Conservation (phyloP, 2,113 vertebrate genomes). For the Pagrus major region DNA sequence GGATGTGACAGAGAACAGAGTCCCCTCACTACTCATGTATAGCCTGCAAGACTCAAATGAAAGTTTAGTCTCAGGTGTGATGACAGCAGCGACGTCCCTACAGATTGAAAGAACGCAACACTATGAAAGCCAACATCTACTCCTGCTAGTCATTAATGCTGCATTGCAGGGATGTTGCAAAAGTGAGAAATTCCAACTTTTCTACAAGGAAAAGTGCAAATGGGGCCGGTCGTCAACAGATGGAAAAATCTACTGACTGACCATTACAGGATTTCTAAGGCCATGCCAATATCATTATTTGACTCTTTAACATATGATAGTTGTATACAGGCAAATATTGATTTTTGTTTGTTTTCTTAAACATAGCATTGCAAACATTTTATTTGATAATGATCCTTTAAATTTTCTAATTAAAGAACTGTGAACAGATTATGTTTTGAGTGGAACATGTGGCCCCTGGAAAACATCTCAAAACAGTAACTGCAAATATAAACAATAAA, state of each 20-base stretch:
- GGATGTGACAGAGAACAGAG: neutral
- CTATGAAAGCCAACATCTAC: neutral
- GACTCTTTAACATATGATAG: neutral
- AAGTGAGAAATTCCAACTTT: neutral
- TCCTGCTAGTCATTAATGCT: slow-evolving; percentile 14
- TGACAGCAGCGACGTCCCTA: neutral
- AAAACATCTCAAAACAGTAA: neutral
- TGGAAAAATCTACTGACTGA: neutral
- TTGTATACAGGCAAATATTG: neutral
- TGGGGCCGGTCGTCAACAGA: neutral
- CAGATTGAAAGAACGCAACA: neutral
- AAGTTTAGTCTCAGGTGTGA: neutral
- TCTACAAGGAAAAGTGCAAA: neutral
- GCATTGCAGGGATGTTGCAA: slow-evolving; percentile 4
- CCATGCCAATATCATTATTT: neutral
- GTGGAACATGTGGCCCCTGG: neutral
- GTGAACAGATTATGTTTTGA: neutral
- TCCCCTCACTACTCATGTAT: neutral
- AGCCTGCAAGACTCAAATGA: neutral
- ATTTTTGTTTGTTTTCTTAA: too few relatives aligned
- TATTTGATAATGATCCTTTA: neutral
- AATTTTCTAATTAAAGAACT: neutral
- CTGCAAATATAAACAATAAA: neutral
- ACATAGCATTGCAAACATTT: neutral
- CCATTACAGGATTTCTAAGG: neutral